Conservation (phyloP, 1,140 invertebrate genomes). For the Teleogryllus occipitalis region DNA sequence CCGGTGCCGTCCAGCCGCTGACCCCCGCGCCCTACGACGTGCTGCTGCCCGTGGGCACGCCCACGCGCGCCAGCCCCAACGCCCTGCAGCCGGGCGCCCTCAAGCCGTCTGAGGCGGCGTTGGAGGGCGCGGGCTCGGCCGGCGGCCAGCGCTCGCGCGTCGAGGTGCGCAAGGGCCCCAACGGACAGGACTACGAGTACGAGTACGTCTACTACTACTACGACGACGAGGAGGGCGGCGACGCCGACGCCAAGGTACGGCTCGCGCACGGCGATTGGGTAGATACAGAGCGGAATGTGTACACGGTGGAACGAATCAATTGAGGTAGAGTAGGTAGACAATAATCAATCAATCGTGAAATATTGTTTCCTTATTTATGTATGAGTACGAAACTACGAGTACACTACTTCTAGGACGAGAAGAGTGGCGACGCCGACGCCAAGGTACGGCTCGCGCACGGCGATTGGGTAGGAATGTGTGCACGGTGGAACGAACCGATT, state of each 20-base stretch:
- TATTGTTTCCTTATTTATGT: too few relatives aligned
- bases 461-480: too few relatives aligned
- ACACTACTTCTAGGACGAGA: too few relatives aligned
- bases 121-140: conserved; percentile 28
- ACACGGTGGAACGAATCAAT: too few relatives aligned
- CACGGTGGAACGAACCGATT: too few relatives aligned
- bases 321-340: too few relatives aligned
- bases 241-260: conserved; percentile 25
- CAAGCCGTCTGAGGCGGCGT: neutral
- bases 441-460: too few relatives aligned
- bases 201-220: conserved; percentile 88
- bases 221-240: conserved; percentile 61
- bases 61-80: neutral
- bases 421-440: too few relatives aligned
- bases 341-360: too few relatives aligned
- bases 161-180: conserved; percentile 80
- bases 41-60: neutral
- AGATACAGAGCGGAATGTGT: too few relatives aligned
- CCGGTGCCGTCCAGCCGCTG: neutral
- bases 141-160: conserved; percentile 46
- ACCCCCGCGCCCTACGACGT: neutral
- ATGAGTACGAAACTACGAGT: too few relatives aligned
- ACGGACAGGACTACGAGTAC: conserved; percentile 83
- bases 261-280: too few relatives aligned
- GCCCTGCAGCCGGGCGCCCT: neutral